Evolutionary conservation across 2,888 invertebrate species (phyloP).

Genomic region (Megalurothrips usitatus): DNA sequence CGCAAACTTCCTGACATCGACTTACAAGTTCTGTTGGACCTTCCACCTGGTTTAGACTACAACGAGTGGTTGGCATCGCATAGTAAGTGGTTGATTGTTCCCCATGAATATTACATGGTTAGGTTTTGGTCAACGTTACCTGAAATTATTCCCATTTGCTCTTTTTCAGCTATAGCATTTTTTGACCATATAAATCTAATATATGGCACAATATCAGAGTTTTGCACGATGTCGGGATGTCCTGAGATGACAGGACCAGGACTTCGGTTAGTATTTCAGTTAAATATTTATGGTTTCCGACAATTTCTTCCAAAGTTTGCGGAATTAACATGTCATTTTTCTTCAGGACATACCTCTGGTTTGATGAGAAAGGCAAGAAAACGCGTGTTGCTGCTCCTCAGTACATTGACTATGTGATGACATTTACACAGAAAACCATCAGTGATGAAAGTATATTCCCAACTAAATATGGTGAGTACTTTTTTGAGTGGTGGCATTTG

Average conservation of each 20-base stretch:
- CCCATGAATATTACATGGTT: slow-evolving; percentile 15
- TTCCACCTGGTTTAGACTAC: slow-evolving; percentile 93
- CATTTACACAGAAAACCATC: slow-evolving; percentile 94
- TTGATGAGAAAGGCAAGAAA: slow-evolving; percentile 98
- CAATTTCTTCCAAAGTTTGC: neutral
- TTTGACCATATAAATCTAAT: slow-evolving; percentile 99
- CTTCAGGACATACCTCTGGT: slow-evolving; percentile 91
- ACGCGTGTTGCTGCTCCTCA: slow-evolving; percentile 94
- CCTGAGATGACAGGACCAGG: slow-evolving; percentile 96
- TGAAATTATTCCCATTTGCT: slow-evolving; percentile 30
- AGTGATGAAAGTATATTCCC: slow-evolving; percentile 96
- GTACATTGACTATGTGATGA: slow-evolving; percentile 99
- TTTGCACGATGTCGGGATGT: slow-evolving; percentile 93
- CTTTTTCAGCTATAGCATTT: slow-evolving; percentile 80
- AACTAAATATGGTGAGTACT: slow-evolving; percentile 87
- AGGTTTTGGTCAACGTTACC: slow-evolving; percentile 17
- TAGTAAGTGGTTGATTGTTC: slow-evolving; percentile 60
- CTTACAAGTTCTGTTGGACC: slow-evolving; percentile 87
- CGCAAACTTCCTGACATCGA: slow-evolving; percentile 91
- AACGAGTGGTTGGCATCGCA: slow-evolving; percentile 99
- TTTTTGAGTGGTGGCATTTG: neutral
- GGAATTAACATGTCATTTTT: slow-evolving; percentile 28
- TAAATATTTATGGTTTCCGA: neutral
- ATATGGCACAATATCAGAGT: slow-evolving; percentile 97
- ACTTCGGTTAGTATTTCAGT: slow-evolving; percentile 62